Conservation (phyloP, 2,888 invertebrate genomes). For the Sisyra nigra region DNA sequence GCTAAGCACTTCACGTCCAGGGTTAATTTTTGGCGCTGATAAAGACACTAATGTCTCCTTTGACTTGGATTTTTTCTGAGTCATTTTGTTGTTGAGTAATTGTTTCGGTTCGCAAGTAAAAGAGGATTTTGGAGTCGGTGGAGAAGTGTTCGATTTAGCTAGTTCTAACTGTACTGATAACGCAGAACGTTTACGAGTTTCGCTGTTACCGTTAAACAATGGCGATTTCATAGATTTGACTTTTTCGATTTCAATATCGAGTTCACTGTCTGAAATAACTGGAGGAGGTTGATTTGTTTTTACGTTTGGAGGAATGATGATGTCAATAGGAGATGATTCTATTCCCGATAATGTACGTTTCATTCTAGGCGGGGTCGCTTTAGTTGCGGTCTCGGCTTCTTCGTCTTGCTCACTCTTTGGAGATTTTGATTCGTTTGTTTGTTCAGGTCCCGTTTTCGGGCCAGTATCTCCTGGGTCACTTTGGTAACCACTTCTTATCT, state of each 20-base stretch:
- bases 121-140: neutral
- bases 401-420: conserved; percentile 13
- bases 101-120: no score
- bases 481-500: conserved; percentile 55
- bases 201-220: conserved; percentile 25
- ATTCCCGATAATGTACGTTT: conserved; percentile 33
- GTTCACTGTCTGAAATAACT: conserved; percentile 45
- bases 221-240: conserved; percentile 37
- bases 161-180: conserved; percentile 13
- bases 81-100: no score
- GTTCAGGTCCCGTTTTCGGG: conserved; percentile 29
- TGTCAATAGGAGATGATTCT: conserved; percentile 53
- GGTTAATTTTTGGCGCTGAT: neutral
- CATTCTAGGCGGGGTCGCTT: conserved; percentile 19
- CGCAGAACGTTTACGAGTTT: conserved; percentile 12
- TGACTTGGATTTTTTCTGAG: no score
- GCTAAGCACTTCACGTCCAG: neutral
- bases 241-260: conserved; percentile 50
- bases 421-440: conserved; percentile 9
- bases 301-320: conserved; percentile 26
- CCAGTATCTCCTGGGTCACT: conserved; percentile 52
- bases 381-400: conserved; percentile 20
- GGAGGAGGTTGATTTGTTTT: conserved; percentile 30
- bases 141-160: conserved; percentile 7
- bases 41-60: no score